These are phyloP conservation scores for Hypomesus transpacificus DNA, from an alignment of 2,113 vertebrate species.

Conservation along the genomic window DNA sequence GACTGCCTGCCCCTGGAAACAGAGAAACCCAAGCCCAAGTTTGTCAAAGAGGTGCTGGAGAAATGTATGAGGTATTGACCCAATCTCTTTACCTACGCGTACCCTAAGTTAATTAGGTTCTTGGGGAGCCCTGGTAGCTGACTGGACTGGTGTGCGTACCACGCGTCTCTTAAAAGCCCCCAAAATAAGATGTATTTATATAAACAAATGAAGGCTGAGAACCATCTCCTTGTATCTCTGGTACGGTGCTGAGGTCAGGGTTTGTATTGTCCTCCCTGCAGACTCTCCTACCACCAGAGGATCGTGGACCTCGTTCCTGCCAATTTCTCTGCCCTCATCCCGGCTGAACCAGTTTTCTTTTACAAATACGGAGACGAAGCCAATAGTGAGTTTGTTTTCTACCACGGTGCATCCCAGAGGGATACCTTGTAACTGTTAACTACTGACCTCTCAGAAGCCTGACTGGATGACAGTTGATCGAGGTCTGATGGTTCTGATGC, in stretches of 20 bases:
- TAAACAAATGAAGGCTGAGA: too few relatives aligned
- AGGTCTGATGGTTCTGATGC: not conserved
- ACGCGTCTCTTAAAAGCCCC: too few relatives aligned
- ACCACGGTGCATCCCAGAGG: not conserved
- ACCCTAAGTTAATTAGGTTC: too few relatives aligned
- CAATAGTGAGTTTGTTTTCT: constrained; percentile 69
- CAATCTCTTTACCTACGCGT: not conserved
- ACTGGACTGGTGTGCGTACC: too few relatives aligned
- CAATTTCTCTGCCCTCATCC: constrained; percentile 87
- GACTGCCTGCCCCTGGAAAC: constrained; percentile 89
- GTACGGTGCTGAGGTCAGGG: too few relatives aligned
- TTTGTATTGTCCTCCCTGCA: constrained; percentile 46
- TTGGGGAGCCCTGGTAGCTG: too few relatives aligned
- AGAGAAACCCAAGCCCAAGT: constrained; percentile 95
- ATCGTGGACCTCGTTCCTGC: constrained; percentile 95
- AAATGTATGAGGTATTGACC: constrained; percentile 87
- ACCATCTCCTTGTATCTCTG: too few relatives aligned
- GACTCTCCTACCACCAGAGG: constrained; percentile 94
- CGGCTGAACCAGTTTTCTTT: constrained; percentile 82
- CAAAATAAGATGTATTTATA: too few relatives aligned
- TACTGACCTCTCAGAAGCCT: not conserved
- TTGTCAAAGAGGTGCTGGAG: constrained; percentile 96
- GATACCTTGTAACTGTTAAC: too few relatives aligned
- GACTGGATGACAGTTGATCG: not conserved
- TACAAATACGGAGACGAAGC: constrained; percentile 91